phyloP scores from a whole-genome alignment of 2,113 vertebrate species.

The Tor tambroides region DNA sequence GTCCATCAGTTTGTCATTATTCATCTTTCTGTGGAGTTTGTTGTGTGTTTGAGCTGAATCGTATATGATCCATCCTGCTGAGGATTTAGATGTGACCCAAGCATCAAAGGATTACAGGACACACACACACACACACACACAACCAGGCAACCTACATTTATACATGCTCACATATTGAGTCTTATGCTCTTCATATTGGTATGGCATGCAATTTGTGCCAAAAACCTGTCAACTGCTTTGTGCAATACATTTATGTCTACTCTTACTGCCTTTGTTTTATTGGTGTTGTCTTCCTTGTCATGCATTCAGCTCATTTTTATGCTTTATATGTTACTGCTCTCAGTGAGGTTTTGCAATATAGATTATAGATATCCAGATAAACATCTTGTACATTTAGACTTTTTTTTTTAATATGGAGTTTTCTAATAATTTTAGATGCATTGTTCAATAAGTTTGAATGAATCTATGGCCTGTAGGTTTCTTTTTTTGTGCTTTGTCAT shows the following conservation, averaged over 20 bases:
- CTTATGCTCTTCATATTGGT: background rate
- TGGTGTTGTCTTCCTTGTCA: background rate
- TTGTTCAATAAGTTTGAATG: background rate
- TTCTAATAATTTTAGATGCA: background rate
- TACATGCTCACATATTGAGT: background rate
- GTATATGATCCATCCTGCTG: background rate
- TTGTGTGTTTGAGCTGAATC: constrained; percentile 4
- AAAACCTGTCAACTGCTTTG: background rate
- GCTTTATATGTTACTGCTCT: background rate
- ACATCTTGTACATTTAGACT: background rate
- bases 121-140: background rate
- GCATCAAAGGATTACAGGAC: background rate
- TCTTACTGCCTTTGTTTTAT: background rate
- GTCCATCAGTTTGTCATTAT: background rate
- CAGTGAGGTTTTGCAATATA: too few species aligned
- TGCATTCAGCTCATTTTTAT: background rate
- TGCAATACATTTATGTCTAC: background rate
- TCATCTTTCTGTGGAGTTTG: background rate
- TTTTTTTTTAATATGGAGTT: background rate
- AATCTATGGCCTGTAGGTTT: background rate
- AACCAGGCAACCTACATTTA: background rate
- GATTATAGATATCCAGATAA: background rate
- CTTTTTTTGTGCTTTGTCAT: background rate
- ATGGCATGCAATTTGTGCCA: background rate
- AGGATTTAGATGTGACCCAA: constrained; percentile 13